Base-by-base conservation (phyloP, 2,797 vertebrate genomes). In the Cirrhinus molitorella region DNA sequence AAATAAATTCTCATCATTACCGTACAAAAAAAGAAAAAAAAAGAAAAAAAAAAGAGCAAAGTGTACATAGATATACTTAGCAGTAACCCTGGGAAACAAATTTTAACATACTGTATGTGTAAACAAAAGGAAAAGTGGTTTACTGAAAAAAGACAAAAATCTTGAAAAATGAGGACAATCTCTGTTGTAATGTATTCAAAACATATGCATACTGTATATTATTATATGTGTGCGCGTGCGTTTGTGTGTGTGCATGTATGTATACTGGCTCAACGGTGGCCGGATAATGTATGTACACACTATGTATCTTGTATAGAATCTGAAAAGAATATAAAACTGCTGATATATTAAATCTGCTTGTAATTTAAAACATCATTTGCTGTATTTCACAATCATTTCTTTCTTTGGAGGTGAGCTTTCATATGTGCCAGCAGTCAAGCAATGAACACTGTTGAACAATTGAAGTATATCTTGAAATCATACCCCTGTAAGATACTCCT, bases 341-440 rank as follows among this genome's bases (percentile, higher is more conserved):
- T 94, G 94, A 94, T 97, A 96, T 96, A 95, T 94, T 95, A 96
- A 94, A 96, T 95, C 94, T 96, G 96, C 96, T 97, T 97, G 94
- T 97, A 95, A 96, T 95, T 96, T 92, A 95, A n/a, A 93, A 94
- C 91, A 93, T 90, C 87, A 87, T 93, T 95, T 92, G 89, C 93
- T 93, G 91, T 93, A 92, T 87, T 95, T 96, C 91, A 92, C 93
- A 93, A 91, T 96, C 94, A 91, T 96, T 94, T 96, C 93, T 93
- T 95, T 96, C 93, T 93, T 94, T 89, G 94, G 93, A 85, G 66
- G 76, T 94, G 92, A 94, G 94, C 94, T 96, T 96, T 91, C 88
- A 92, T 65, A 65, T 95, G 95, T 96, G 94, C 94, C 92, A 92
- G 93, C 93, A 92, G 94, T 95, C 49, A 43, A 61, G 51, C 40